Conservation (phyloP, 2,888 invertebrate species). For the Melanchra persicariae region DNA sequence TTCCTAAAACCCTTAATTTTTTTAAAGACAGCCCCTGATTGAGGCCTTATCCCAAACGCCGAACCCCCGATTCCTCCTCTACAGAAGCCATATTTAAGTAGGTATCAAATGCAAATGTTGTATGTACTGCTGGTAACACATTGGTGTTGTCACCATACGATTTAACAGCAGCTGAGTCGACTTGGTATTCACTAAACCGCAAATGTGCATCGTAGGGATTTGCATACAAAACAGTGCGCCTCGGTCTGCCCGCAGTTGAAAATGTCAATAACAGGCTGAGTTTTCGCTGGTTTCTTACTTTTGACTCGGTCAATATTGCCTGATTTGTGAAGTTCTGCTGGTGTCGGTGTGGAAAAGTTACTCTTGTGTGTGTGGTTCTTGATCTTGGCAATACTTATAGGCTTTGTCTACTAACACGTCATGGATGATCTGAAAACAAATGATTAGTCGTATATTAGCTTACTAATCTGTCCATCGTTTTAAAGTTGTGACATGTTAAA, state of each 20-base stretch:
- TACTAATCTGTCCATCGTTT: too few relatives aligned
- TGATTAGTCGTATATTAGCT: too few relatives aligned
- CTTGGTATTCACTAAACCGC: slow-evolving; percentile 36
- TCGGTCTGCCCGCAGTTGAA: background rate
- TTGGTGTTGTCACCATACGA: slow-evolving; percentile 10
- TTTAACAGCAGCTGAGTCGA: slow-evolving; percentile 25
- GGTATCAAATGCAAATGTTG: slow-evolving; percentile 5
- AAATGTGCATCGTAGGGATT: slow-evolving; percentile 36
- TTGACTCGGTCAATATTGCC: background rate
- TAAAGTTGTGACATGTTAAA: too few relatives aligned
- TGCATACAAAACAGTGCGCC: slow-evolving; percentile 39
- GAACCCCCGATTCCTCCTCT: background rate
- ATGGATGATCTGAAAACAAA: too few relatives aligned
- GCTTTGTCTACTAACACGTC: too few relatives aligned
- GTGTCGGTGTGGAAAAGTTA: background rate
- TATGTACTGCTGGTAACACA: slow-evolving; percentile 15
- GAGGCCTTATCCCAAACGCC: background rate
- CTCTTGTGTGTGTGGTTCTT: background rate
- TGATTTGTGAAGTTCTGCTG: background rate
- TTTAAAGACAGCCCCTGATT: background rate
- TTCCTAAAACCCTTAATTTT: background rate
- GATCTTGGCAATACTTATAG: too few relatives aligned
- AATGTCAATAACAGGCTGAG: background rate
- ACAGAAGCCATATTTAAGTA: background rate
- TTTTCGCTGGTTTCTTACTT: slow-evolving; percentile 17